Evolutionary conservation across 2,888 invertebrate species (phyloP).

Genomic region (Hartigia nigra): DNA sequence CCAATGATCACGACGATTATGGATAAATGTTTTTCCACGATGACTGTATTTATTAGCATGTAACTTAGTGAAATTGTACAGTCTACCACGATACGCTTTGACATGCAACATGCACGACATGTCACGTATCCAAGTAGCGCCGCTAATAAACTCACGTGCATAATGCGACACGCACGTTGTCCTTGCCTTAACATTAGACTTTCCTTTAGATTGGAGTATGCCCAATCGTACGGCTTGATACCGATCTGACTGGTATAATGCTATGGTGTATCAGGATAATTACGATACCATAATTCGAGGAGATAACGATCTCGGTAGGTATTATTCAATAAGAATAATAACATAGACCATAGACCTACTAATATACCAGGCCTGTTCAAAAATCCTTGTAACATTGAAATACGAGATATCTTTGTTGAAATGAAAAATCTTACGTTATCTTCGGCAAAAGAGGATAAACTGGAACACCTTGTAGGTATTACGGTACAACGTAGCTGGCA

Average conservation of each 20-base stretch:
- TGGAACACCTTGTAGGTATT: neutral
- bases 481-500: neutral
- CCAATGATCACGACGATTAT: neutral
- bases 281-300: neutral
- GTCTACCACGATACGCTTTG: conserved; percentile 20
- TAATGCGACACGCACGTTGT: conserved; percentile 10
- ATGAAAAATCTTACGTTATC: neutral
- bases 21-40: neutral
- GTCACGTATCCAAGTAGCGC: conserved; percentile 33
- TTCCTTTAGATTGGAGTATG: neutral
- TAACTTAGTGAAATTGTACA: neutral
- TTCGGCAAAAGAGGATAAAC: neutral
- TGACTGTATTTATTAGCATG: neutral
- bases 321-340: neutral
- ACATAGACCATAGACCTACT: neutral
- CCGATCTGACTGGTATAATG: neutral
- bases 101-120: conserved; percentile 52
- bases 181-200: neutral
- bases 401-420: neutral
- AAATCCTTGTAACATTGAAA: neutral
- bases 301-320: neutral
- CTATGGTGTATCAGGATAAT: neutral
- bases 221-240: neutral
- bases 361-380: neutral
- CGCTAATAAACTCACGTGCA: conserved; percentile 38